Evolutionary conservation across 2,888 invertebrate species (phyloP).

Genomic region (Rhagonycha lutea): DNA sequence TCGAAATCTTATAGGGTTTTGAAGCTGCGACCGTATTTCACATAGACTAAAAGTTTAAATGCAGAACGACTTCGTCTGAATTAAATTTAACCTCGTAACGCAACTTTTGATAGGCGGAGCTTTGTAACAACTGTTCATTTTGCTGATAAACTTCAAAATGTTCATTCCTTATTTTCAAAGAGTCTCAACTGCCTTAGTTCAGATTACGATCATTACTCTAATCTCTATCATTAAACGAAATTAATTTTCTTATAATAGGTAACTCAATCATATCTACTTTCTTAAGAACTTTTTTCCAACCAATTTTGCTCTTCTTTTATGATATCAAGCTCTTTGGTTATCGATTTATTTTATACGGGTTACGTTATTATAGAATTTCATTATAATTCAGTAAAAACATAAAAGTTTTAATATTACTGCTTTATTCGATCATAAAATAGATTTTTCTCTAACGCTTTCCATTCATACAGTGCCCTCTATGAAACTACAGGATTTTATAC

Average conservation of each 20-base stretch:
- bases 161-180: slow-evolving; percentile 36
- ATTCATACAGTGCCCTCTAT: background rate
- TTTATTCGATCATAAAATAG: background rate
- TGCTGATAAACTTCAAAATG: slow-evolving; percentile 39
- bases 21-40: slow-evolving; percentile 41
- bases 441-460: background rate
- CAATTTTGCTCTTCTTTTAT: background rate
- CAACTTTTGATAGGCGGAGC: slow-evolving; percentile 36
- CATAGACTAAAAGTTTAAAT: slow-evolving; percentile 44
- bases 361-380: background rate
- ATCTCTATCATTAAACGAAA: slow-evolving; percentile 36
- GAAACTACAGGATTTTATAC: background rate
- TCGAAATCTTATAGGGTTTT: slow-evolving; percentile 43
- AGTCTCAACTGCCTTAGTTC: slow-evolving; percentile 31
- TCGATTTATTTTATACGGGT: background rate
- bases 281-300: background rate
- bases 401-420: background rate
- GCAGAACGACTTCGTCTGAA: slow-evolving; percentile 42
- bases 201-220: slow-evolving; percentile 44
- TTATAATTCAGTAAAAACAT: background rate
- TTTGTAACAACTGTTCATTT: slow-evolving; percentile 40
- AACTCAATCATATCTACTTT: slow-evolving; percentile 15
- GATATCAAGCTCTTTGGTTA: background rate
- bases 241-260: slow-evolving; percentile 35
- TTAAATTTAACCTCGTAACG: slow-evolving; percentile 41